A percentile compares a stretch with the other conserved stretches of the same genome.
These are phyloP conservation scores for Hormiphora californensis DNA, from an alignment of 37 sponge, comb jelly and placozoan genomes.

Conservation along the genomic window DNA sequence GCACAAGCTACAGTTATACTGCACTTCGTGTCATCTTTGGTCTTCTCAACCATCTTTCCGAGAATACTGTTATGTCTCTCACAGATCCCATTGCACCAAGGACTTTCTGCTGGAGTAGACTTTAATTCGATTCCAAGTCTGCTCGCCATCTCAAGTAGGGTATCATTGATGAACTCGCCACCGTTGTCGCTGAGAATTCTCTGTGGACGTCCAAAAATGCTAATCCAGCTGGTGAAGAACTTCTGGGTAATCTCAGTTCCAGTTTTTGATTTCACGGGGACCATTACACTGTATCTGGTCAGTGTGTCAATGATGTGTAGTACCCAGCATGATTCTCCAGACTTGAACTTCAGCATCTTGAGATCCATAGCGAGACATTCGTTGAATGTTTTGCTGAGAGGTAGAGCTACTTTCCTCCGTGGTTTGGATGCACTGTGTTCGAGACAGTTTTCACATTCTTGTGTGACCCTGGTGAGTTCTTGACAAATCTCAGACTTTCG, in stretches of 20 bases:
- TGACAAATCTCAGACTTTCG: too few relatives aligned
- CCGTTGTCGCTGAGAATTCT: neutral
- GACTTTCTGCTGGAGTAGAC: neutral
- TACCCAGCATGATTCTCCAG: too few relatives aligned
- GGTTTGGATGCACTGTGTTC: too few relatives aligned
- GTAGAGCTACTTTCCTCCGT: too few relatives aligned
- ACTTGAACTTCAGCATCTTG: too few relatives aligned
- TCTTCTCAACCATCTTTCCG: neutral
- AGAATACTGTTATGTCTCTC: constrained; percentile 7
- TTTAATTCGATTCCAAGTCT: neutral
- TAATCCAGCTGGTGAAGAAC: neutral
- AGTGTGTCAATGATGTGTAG: constrained; percentile 3
- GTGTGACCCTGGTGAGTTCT: too few relatives aligned
- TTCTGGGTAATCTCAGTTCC: neutral
- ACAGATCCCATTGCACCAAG: neutral
- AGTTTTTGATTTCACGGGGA: neutral
- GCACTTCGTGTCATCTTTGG: neutral
- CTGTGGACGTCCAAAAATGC: neutral
- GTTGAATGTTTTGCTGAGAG: too few relatives aligned
- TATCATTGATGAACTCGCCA: constrained; percentile 3
- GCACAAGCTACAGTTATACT: neutral
- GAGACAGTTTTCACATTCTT: too few relatives aligned
- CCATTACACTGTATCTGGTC: neutral
- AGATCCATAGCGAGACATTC: too few relatives aligned
- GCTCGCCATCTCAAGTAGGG: neutral